Conservation (phyloP, 2,113 vertebrate genomes). For the Eclectus roratus region DNA sequence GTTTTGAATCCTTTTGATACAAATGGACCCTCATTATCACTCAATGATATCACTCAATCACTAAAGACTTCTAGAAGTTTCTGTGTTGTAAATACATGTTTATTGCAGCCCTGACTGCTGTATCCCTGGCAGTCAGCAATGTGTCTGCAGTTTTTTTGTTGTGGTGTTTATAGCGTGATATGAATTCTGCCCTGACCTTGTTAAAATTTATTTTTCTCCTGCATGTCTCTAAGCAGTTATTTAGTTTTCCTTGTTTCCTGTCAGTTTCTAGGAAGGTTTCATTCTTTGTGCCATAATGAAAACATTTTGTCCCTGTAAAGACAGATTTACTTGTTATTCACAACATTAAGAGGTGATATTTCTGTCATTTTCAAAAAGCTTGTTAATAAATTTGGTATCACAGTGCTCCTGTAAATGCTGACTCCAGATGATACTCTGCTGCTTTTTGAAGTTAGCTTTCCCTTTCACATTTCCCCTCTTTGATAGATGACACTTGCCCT, state of each 20-base stretch:
- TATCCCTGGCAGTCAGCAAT: background rate
- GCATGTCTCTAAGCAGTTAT: background rate
- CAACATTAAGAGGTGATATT: conserved; percentile 12
- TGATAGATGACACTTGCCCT: background rate
- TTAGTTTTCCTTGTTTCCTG: conserved; percentile 25
- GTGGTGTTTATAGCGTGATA: background rate
- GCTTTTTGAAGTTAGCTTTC: background rate
- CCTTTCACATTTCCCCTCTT: background rate
- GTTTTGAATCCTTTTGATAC: conserved; percentile 12
- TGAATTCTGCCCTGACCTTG: conserved; percentile 39
- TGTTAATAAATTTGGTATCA: conserved; percentile 31
- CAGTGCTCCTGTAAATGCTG: background rate
- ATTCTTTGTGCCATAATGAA: conserved; percentile 42
- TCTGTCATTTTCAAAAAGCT: conserved; percentile 43
- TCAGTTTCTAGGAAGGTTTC: background rate
- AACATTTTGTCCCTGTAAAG: conserved; percentile 16
- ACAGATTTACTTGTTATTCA: conserved; percentile 32
- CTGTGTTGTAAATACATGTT: background rate
- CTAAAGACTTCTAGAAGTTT: background rate
- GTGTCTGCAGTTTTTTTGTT: background rate
- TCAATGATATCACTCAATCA: background rate
- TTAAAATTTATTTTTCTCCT: conserved; percentile 40
- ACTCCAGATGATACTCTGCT: background rate
- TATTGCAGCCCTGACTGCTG: background rate
- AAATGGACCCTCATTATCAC: background rate